Evolutionary conservation across 2,797 vertebrate genomes (phyloP).

Genomic region (Chloroceryle amazona): DNA sequence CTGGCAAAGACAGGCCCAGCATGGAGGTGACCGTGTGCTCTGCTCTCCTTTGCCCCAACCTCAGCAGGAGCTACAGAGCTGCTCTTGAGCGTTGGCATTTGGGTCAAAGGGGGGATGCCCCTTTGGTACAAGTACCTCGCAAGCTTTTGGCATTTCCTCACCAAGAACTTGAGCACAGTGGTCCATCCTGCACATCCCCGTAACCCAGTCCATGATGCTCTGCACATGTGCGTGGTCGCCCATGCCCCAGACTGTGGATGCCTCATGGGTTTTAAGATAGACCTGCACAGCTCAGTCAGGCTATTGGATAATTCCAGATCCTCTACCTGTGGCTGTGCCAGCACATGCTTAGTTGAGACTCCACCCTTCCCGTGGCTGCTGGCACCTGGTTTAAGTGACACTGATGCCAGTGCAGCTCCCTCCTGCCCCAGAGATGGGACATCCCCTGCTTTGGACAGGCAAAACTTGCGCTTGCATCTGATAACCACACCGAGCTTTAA

Average conservation of each 20-base stretch:
- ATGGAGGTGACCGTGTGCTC: background rate
- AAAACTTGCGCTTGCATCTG: background rate
- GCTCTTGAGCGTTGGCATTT: background rate
- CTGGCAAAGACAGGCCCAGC: background rate
- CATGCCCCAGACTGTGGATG: background rate
- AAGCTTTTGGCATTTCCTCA: background rate
- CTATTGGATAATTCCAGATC: background rate
- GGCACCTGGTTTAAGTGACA: background rate
- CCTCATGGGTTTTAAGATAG: background rate
- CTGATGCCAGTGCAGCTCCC: background rate
- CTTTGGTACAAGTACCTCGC: background rate
- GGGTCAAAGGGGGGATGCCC: background rate
- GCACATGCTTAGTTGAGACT: background rate
- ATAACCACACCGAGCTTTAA: background rate
- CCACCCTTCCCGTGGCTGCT: background rate
- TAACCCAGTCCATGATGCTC: background rate
- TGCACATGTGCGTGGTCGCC: rapidly evolving
- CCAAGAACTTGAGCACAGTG: rapidly evolving
- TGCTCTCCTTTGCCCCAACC: background rate
- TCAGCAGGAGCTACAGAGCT: background rate
- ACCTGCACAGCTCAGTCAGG: background rate
- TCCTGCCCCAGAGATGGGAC: background rate
- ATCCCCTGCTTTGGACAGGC: background rate
- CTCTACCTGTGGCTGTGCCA: background rate
- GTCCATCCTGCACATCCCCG: background rate